Evolutionary conservation across 2,797 vertebrate genomes (phyloP).

Genomic region (Etheostoma nigrum): DNA sequence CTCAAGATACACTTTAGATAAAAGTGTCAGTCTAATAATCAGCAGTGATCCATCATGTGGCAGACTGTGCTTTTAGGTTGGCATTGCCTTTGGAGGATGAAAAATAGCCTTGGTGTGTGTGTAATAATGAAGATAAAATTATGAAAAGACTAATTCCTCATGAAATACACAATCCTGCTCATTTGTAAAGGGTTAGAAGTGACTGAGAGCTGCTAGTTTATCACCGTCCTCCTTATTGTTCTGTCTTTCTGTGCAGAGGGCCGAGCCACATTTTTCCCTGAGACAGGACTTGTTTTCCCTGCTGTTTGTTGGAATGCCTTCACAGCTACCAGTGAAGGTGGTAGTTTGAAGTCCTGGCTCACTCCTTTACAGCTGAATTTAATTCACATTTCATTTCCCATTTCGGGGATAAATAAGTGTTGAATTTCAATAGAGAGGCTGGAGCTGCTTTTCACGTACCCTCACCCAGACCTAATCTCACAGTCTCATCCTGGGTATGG

Average conservation of each 20-base stretch:
- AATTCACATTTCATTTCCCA: constrained; percentile 52
- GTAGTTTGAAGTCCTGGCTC: constrained; percentile 55
- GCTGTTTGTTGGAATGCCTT: constrained; percentile 71
- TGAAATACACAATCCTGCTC: constrained; percentile 26
- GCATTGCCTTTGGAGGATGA: background rate
- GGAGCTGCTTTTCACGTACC: background rate
- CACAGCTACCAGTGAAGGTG: constrained; percentile 58
- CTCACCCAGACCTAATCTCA: background rate
- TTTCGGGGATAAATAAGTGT: constrained; percentile 41
- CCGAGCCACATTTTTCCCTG: constrained; percentile 18
- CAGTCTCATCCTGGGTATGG: background rate
- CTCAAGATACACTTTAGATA: constrained; percentile 77
- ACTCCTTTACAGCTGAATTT: constrained; percentile 28
- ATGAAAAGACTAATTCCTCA: constrained; percentile 29
- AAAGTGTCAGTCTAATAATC: constrained; percentile 68
- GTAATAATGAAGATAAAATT: constrained; percentile 57
- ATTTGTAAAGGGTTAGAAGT: constrained; percentile 36
- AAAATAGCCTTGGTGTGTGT: constrained; percentile 25
- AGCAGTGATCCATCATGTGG: constrained; percentile 58
- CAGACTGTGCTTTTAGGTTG: background rate
- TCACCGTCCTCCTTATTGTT: constrained; percentile 22
- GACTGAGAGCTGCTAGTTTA: constrained; percentile 21
- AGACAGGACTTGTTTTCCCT: constrained; percentile 53
- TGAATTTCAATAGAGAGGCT: constrained; percentile 32
- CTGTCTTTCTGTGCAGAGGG: constrained; percentile 24